A percentile compares a stretch with the other conserved stretches of the same genome.
Conservation (phyloP, 1,140 invertebrate species). For the Zaprionus tsacasi region DNA sequence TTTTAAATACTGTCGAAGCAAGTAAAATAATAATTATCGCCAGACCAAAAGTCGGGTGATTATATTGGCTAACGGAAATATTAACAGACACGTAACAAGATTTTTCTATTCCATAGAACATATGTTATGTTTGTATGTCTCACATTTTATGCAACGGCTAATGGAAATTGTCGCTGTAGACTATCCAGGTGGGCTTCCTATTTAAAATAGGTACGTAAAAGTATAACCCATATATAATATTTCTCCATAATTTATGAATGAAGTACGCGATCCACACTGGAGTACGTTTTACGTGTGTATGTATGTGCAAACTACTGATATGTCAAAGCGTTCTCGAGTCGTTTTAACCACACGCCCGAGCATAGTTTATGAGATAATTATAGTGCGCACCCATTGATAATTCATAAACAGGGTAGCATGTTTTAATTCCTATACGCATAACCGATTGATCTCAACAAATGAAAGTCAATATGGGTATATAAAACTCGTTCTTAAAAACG, state of each 20-base stretch:
- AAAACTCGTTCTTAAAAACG: no score
- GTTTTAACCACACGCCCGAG: neutral
- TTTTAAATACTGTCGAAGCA: conserved; percentile 23
- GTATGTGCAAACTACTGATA: neutral
- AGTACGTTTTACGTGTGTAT: neutral
- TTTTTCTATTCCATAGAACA: neutral
- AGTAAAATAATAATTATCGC: conserved; percentile 32
- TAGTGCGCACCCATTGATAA: neutral
- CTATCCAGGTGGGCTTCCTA: neutral
- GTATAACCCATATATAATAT: neutral
- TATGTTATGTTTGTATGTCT: neutral
- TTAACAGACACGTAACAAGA: conserved; percentile 6
- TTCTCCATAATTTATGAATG: neutral
- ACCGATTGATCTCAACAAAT: no score
- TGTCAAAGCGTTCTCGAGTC: neutral
- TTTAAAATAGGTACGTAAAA: neutral
- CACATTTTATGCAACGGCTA: neutral
- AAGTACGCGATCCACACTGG: neutral
- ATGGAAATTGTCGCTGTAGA: neutral
- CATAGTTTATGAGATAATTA: conserved; percentile 2
- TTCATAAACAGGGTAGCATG: no score
- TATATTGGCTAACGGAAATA: neutral
- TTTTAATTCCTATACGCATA: no score
- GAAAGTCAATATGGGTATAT: no score
- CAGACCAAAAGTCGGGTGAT: conserved; percentile 21